Evolutionary conservation across 2,113 vertebrate species (phyloP).

Genomic region (Gnathonemus echidnorhynchus): DNA sequence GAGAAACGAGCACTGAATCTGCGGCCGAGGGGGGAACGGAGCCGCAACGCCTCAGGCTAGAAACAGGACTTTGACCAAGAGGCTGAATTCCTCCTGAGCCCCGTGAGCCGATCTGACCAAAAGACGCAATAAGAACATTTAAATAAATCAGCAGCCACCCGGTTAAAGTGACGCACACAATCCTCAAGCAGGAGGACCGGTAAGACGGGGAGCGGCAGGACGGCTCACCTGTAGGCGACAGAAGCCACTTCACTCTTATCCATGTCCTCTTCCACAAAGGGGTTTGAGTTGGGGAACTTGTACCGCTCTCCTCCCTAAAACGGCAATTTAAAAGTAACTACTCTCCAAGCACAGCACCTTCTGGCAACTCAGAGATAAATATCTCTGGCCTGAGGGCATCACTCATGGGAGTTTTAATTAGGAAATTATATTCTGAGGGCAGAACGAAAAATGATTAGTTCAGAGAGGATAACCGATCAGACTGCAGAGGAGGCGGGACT

Average conservation of each 20-base stretch:
- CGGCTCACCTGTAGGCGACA: conserved; percentile 81
- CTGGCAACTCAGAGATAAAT: neutral
- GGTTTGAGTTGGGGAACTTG: conserved; percentile 90
- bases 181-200: neutral
- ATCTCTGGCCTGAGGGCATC: neutral
- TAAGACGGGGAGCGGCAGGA: neutral
- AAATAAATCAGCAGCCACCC: neutral
- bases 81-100: neutral
- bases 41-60: neutral
- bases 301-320: conserved; percentile 80
- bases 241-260: conserved; percentile 96
- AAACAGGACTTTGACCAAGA: neutral
- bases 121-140: neutral
- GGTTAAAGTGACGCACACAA: neutral
- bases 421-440: too few species aligned
- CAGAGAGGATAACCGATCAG: too few species aligned
- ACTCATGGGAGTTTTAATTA: neutral
- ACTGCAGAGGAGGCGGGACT: too few species aligned
- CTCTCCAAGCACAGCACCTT: neutral
- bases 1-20: neutral
- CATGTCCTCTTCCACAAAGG: conserved; percentile 94
- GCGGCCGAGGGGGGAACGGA: too few species aligned
- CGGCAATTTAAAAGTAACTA: neutral
- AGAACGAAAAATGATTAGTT: too few species aligned
- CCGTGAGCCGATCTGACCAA: neutral